A percentile compares a stretch with the other conserved stretches of the same genome.
phyloP scores from a whole-genome alignment of 1,140 invertebrate genomes.

The Schlechtendalia chinensis region DNA sequence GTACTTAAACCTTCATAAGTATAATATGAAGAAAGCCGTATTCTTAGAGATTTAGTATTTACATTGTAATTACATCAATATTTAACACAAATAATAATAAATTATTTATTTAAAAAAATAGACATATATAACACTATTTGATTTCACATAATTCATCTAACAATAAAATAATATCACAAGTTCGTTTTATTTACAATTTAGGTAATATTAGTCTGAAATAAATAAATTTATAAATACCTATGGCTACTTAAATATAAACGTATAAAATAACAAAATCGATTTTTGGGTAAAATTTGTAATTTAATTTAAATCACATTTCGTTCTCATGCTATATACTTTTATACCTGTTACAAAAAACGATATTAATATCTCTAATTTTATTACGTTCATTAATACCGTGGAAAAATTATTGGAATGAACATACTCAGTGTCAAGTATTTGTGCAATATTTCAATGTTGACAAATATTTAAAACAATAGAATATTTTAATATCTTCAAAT shows the following conservation, averaged over 20 bases:
- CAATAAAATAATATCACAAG: conserved; percentile 46
- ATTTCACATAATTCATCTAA: conserved; percentile 1
- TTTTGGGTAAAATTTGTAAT: background rate
- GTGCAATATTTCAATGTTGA: background rate
- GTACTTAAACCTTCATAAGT: too few relatives aligned
- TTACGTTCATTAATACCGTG: background rate
- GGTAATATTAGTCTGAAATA: conserved; percentile 15
- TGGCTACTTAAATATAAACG: background rate
- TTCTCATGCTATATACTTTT: background rate
- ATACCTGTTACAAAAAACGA: background rate
- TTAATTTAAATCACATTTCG: conserved; percentile 15
- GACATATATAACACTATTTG: background rate
- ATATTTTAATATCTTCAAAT: background rate
- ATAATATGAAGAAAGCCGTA: background rate
- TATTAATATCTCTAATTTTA: background rate
- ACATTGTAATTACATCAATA: background rate
- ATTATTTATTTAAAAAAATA: conserved; percentile 11
- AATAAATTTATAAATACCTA: conserved; percentile 36
- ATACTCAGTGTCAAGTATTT: background rate
- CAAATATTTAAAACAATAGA: background rate
- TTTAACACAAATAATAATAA: background rate
- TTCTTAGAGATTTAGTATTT: background rate
- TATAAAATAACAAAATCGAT: background rate
- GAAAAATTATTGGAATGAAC: background rate
- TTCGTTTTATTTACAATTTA: conserved; percentile 40